Conservation (phyloP, 1,140 invertebrate genomes). For the Eupeodes corollae region DNA sequence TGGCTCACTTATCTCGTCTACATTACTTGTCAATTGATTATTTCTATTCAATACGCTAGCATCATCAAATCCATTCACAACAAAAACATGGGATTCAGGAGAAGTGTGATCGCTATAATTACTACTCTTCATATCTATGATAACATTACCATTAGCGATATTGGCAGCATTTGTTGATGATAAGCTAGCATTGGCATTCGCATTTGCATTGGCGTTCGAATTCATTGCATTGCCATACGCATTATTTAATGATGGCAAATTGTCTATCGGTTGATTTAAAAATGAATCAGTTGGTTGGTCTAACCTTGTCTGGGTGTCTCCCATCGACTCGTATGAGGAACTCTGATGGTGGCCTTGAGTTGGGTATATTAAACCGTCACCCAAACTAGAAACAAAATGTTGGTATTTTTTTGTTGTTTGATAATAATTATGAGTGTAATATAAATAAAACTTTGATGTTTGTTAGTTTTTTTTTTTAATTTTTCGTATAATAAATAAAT, state of each 20-base stretch:
- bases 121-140: background rate
- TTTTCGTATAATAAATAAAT: conserved; percentile 32
- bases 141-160: conserved; percentile 3
- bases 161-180: too few species aligned
- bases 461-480: conserved; percentile 7
- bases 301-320: conserved; percentile 71
- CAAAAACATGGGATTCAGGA: too few species aligned
- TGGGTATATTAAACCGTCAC: conserved; percentile 76
- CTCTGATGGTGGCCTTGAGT: conserved; percentile 57
- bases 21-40: too few species aligned
- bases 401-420: conserved; percentile 10
- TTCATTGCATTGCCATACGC: background rate
- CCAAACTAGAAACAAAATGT: conserved; percentile 58
- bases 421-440: conserved; percentile 30
- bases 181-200: conserved; percentile 8
- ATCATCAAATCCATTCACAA: too few species aligned
- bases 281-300: conserved; percentile 31
- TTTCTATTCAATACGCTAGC: too few species aligned
- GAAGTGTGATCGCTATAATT: background rate
- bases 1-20: too few species aligned
- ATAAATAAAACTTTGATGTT: conserved; percentile 6
- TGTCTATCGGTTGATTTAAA: conserved; percentile 22
- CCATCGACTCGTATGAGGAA: conserved; percentile 76
- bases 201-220: background rate
- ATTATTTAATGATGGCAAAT: conserved; percentile 12